phyloP scores from a whole-genome alignment of 2,888 invertebrate species.

The Deilephila elpenor region DNA sequence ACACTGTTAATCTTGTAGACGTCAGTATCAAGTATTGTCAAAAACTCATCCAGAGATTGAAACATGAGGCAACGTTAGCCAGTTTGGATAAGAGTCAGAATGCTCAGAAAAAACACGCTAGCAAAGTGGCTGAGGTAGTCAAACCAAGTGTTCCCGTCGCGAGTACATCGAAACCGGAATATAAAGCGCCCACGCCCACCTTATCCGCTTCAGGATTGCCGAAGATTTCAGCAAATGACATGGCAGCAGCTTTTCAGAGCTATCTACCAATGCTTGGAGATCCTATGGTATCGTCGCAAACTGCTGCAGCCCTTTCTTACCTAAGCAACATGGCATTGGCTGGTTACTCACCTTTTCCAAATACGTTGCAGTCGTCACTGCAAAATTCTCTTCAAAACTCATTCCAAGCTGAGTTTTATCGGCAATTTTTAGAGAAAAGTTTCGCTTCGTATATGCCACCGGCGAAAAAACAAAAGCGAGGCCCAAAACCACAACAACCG shows the following conservation, averaged over 20 bases:
- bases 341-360: constrained; percentile 66
- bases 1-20: constrained; percentile 87
- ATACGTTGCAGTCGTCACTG: constrained; percentile 61
- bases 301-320: constrained; percentile 72
- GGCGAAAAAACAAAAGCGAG: constrained; percentile 73
- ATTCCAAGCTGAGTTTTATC: constrained; percentile 77
- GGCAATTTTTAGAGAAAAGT: constrained; percentile 69
- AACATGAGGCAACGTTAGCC: constrained; percentile 79
- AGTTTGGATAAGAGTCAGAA: constrained; percentile 69
- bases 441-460: constrained; percentile 67
- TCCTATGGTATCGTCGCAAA: constrained; percentile 66
- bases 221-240: constrained; percentile 70
- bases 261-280: constrained; percentile 74
- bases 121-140: constrained; percentile 56
- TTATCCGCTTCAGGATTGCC: constrained; percentile 53
- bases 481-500: constrained; percentile 56
- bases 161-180: constrained; percentile 54
- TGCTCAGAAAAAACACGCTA: constrained; percentile 68
- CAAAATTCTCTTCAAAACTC: constrained; percentile 66
- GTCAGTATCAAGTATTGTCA: constrained; percentile 89
- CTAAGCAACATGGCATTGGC: constrained; percentile 70
- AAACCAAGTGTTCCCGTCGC: constrained; percentile 48
- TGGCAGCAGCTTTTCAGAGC: constrained; percentile 71
- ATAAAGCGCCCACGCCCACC: constrained; percentile 46
- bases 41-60: constrained; percentile 84